Conservation (phyloP, 2,888 invertebrate genomes). For the Drosophila mimetica region DNA sequence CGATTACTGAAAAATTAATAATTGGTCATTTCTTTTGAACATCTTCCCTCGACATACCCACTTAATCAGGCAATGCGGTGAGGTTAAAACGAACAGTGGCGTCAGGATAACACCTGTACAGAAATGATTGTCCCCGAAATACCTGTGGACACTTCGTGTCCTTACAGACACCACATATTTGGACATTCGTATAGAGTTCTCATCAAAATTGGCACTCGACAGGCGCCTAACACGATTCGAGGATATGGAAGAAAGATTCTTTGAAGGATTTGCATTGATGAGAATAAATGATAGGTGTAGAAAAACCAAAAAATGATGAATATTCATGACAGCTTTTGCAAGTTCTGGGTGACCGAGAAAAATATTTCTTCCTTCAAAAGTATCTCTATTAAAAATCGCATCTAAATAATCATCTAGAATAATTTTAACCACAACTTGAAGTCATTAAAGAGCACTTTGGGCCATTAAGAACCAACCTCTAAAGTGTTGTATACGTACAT, state of each 20-base stretch:
- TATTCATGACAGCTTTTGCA: slow-evolving; percentile 8
- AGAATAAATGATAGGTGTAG: background rate
- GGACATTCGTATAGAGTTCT: background rate
- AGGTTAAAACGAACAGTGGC: slow-evolving; percentile 43
- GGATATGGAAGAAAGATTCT: background rate
- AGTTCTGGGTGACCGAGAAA: background rate
- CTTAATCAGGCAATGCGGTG: slow-evolving; percentile 53
- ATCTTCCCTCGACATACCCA: background rate
- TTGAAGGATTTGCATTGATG: background rate
- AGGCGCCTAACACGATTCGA: background rate
- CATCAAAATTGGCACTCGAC: background rate
- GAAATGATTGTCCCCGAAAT: slow-evolving; percentile 63
- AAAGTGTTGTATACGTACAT: background rate
- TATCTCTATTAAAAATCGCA: background rate
- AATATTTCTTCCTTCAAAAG: too few relatives aligned
- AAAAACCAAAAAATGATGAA: background rate
- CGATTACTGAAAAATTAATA: slow-evolving; percentile 10
- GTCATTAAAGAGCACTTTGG: background rate
- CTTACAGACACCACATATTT: slow-evolving; percentile 58
- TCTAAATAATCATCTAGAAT: background rate
- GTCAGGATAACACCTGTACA: slow-evolving; percentile 54
- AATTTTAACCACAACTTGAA: background rate
- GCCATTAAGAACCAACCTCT: background rate
- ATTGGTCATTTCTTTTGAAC: too few relatives aligned
- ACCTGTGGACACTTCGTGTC: slow-evolving; percentile 14